Evolutionary conservation across 2,113 vertebrate genomes (phyloP).

Genomic region (Xiphorhynchus elegans): DNA sequence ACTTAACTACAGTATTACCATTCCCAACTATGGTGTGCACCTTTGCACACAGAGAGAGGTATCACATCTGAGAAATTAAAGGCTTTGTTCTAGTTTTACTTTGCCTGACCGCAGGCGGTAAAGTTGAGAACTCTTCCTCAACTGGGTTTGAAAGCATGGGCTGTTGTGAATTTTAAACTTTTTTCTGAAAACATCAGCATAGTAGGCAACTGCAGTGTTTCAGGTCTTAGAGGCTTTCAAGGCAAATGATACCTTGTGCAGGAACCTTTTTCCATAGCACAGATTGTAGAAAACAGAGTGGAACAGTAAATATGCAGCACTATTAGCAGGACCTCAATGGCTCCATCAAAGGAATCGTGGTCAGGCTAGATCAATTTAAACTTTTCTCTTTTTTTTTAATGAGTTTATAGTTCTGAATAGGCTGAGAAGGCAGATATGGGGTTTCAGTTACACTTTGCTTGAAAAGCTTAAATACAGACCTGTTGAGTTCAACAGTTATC

Average conservation of each 20-base stretch:
- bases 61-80: background rate
- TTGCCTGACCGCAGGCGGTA: accelerated
- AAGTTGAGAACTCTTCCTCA: background rate
- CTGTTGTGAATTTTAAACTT: background rate
- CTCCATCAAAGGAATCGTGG: background rate
- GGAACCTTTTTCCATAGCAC: background rate
- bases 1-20: background rate
- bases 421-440: background rate
- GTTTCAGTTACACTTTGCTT: background rate
- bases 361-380: background rate
- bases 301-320: background rate
- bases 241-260: background rate
- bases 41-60: background rate
- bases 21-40: accelerated
- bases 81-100: background rate
- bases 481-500: background rate
- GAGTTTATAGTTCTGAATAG: background rate
- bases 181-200: background rate
- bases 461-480: background rate
- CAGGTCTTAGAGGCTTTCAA: background rate
- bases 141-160: background rate
- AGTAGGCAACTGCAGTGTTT: background rate
- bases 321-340: background rate
- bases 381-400: background rate
- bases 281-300: background rate